Evolutionary conservation across 2,797 vertebrate genomes (phyloP), one percentile per base, ranked within the genome.

Genomic region (Arremon aurantiirostris): DNA sequence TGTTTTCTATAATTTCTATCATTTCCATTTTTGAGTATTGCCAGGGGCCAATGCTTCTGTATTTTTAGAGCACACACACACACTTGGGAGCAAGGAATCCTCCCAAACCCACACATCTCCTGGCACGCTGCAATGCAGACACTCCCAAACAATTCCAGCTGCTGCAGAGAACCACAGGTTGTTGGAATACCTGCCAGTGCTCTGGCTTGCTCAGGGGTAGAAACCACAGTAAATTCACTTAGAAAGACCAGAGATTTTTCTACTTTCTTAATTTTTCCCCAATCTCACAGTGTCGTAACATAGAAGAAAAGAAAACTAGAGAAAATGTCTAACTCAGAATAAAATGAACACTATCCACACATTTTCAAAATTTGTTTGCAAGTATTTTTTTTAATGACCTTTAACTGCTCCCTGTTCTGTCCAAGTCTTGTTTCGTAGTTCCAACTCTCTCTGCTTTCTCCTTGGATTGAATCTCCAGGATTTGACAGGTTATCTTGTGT

Each of bases 101-200:
- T 84, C 73, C 66, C 66, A 84, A 60, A 47, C 73, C 66, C 66
- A 66, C 73, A 84, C 39, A 78, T 23, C 66, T 61, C 57, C 73
- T 69, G 23, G 70, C 68, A 53, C 14, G 39, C 93, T 97, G 96
- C 95, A 96, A 76, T 94, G 95, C 93, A 94, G 95, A 86, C 76
- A 8, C 78, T 94, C 76, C 90, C 79, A n/a, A 80, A 68, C 73
- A 37, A 78, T 53, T 44, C 86, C 94, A 90, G 84, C 66, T 75
- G 93, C 91, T 56, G 86, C 92, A 88, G 86, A 81, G 72, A 93
- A 52, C 81, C 16, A 66, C 53, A 39, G 76, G 50, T 60, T 87
- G 59, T 2, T 86, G 14, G 13, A 35, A 46, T 3, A 46, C 60
- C 72, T 86, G 89, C 76, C 5, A n/a, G 37, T 2, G 50, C 30